phyloP scores from a whole-genome alignment of 2,888 invertebrate genomes.

The Apoderus coryli region DNA sequence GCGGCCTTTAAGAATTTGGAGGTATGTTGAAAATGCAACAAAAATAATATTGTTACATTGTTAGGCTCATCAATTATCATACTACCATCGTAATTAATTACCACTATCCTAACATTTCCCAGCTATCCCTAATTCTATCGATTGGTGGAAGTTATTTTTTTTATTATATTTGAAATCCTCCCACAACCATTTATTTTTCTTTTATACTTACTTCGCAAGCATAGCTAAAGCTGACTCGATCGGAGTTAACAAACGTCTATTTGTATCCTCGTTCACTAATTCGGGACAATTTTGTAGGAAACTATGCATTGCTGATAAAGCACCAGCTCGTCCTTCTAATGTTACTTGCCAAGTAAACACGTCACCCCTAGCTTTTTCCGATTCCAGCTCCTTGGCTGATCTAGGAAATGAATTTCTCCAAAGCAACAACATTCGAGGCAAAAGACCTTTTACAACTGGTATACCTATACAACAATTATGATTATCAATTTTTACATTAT shows the following conservation, averaged over 20 bases:
- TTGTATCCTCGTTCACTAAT: slow-evolving; percentile 82
- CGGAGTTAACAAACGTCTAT: slow-evolving; percentile 73
- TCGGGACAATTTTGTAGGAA: slow-evolving; percentile 84
- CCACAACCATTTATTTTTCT: too few relatives aligned
- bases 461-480: slow-evolving; percentile 45
- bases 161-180: too few relatives aligned
- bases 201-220: slow-evolving; percentile 65
- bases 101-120: too few relatives aligned
- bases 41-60: too few relatives aligned
- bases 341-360: slow-evolving; percentile 99
- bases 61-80: too few relatives aligned
- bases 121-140: too few relatives aligned
- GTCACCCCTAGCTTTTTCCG: slow-evolving; percentile 90
- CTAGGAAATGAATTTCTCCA: slow-evolving; percentile 98
- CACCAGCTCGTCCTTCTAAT: slow-evolving; percentile 90
- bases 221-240: slow-evolving; percentile 93
- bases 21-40: too few relatives aligned
- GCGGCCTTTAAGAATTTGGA: too few relatives aligned
- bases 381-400: slow-evolving; percentile 90
- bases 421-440: slow-evolving; percentile 84
- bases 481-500: too few relatives aligned
- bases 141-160: too few relatives aligned
- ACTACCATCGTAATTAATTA: too few relatives aligned
- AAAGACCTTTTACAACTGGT: slow-evolving; percentile 78
- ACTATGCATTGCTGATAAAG: slow-evolving; percentile 89